Base-by-base conservation (phyloP, 1,140 invertebrate genomes). In the Cotesia glomerata region DNA sequence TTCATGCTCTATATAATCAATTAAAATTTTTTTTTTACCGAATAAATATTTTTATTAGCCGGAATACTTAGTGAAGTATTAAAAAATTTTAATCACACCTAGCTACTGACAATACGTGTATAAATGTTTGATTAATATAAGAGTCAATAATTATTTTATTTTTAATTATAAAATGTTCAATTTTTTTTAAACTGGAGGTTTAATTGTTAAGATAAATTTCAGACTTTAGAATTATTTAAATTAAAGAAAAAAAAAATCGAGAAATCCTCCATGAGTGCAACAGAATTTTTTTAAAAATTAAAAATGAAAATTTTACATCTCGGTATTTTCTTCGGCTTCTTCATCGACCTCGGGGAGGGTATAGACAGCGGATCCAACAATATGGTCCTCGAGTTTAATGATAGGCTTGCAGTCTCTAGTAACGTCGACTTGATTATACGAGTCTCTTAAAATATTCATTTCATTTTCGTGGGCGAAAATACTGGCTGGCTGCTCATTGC, bases 271-370 rank as follows among this genome's bases (percentile, higher is more conserved):
- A 26, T 26, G 26, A 26, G 26, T 26, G 26, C 26, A 26, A 26
- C 26, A 26, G 9, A 68, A 35, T 26, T 34, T n/a, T 36, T 18
- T n/a, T 58, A 1, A 45, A 14, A 72, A 36, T n/a, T 13, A 59
- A 65, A 18, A 71, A 77, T 58, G 69, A 65, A 4, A 62, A 73
- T 75, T 85, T 88, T 82, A 90, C 88, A 90, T 89, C 78, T 89
- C 86, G n/a, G 88, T 90, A 77, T 88, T 89, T 51, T 89, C 90
- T 74, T 91, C 90, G 63, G 88, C 84, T 80, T 92, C 91, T 66
- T 91, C 90, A 73, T 91, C 90, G 35, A 86, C 81, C 79, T 91
- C 90, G 39, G 89, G 88, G 59, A 91, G 83, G n/a, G 90, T 91
- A 72, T 91, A 91, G 9, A 91, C 90, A 0, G 90, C 89, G 4